Evolutionary conservation across 2,888 invertebrate genomes (phyloP), one percentile per base, ranked within the genome.

Genomic region (Andricus curvator): DNA sequence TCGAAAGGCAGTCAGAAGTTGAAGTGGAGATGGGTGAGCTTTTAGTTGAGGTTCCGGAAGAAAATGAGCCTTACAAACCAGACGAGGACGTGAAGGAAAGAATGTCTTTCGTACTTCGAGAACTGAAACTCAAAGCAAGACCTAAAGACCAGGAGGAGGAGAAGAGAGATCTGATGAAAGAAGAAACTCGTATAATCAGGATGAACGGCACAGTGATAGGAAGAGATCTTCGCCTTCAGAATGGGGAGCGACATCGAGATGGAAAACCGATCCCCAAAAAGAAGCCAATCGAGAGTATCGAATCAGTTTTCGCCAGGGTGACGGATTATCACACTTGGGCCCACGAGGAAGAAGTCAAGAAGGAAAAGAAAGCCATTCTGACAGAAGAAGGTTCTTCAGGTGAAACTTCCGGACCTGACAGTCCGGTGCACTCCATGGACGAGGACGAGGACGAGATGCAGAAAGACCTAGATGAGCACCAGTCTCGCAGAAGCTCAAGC

Each of bases 401-500:
- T 2, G 97, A 96, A 88, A 98, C 98, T 20, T 97, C 97, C 13
- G 98, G 98, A 0, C 98, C 98, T 0, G 97, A 98, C 88, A 97
- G 97, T 91, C 97, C 97, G 17, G 93, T 92, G 4, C 95, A 96
- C 9, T 96, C 96, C 88, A 96, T 96, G 81, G 96, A 96, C 84
- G 96, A 96, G 82, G 95, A 96, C 81, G 95, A 95, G 67, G 95
- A 95, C 82, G 94, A 95, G 64, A 85, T 89, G 48, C 85, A 85
- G 33, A 87, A 86, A 82, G 93, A 94, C 85, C 94, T 94, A 41
- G 94, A 94, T 86, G 88, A 89, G 79, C 89, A 89, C 37, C 88
- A 90, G 29, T 91, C 92, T 3, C 87, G 92, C 44, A 89, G 91
- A 70, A 92, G 93, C 78, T 94, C 93, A 2, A 94, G 93, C 80